Conservation (phyloP, 2,888 invertebrate genomes). For the Lasioglossum leucozonium region DNA sequence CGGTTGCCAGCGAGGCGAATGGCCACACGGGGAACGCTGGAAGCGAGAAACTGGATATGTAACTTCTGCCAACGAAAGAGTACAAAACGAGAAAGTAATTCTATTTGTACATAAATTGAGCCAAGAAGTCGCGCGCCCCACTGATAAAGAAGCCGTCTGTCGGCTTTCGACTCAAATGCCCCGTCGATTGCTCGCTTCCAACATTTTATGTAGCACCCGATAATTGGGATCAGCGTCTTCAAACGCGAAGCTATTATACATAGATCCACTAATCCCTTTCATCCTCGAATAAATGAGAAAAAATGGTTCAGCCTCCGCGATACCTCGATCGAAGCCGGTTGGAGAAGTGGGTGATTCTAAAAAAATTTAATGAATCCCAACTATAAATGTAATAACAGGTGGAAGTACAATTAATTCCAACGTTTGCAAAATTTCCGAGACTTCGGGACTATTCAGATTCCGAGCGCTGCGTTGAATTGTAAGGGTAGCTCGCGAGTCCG, state of each 20-base stretch:
- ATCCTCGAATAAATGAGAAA: neutral
- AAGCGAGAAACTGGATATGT: slow-evolving; percentile 1
- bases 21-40: neutral
- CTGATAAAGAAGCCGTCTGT: neutral
- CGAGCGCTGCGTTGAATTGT: neutral
- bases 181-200: neutral
- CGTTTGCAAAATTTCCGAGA: neutral
- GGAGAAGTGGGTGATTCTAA: neutral
- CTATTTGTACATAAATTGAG: slow-evolving; percentile 11
- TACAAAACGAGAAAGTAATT: slow-evolving; percentile 12
- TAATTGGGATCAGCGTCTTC: neutral
- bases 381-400: neutral
- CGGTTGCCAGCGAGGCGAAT: neutral
- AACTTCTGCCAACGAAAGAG: slow-evolving; percentile 1
- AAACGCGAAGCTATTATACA: neutral
- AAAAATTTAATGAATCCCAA: too few species aligned
- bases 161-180: neutral
- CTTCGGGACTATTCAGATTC: neutral
- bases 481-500: neutral
- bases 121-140: neutral
- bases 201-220: neutral
- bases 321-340: neutral
- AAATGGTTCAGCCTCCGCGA: neutral
- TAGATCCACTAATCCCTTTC: neutral
- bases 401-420: neutral